These are phyloP conservation scores for Drosophila nasuta DNA, from an alignment of 1,140 invertebrate genomes.

Conservation along the genomic window DNA sequence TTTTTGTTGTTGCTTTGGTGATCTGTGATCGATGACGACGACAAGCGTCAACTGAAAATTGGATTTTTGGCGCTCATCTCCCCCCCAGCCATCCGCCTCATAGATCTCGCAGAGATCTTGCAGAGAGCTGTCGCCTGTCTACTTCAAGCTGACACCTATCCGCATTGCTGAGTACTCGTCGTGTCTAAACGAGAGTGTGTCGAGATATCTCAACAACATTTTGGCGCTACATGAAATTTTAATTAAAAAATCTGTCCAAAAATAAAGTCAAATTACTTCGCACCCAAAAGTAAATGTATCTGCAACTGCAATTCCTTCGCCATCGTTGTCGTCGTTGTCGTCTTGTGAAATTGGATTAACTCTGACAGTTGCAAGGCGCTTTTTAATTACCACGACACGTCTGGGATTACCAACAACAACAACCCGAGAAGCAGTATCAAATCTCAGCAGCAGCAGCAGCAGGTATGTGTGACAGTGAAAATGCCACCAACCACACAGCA, in stretches of 20 bases:
- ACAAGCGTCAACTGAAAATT: constrained; percentile 74
- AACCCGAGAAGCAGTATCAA: constrained; percentile 21
- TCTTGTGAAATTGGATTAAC: constrained; percentile 76
- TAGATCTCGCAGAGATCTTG: constrained; percentile 8
- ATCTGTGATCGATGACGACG: constrained; percentile 74
- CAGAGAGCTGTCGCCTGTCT: constrained; percentile 46
- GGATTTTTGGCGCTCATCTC: constrained; percentile 59
- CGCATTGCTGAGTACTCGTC: constrained; percentile 28
- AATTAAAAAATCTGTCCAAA: constrained; percentile 81
- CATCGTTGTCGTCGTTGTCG: not conserved
- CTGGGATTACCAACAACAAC: constrained; percentile 61
- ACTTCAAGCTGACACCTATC: constrained; percentile 55
- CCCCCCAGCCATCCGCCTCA: not conserved
- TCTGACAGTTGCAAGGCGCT: constrained; percentile 70
- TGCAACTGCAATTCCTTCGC: constrained; percentile 31
- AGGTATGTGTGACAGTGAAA: constrained; percentile 34
- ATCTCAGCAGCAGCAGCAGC: not conserved
- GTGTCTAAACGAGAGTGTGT: constrained; percentile 23
- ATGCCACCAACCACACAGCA: constrained; percentile 6
- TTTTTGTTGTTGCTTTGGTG: constrained; percentile 31
- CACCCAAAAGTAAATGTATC: constrained; percentile 46
- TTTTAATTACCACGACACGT: constrained; percentile 69
- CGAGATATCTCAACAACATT: constrained; percentile 61
- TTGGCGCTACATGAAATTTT: constrained; percentile 76
- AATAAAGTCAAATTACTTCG: constrained; percentile 69